These are phyloP conservation scores for Oxystoma pomonae DNA, from an alignment of 2,888 invertebrate genomes.

Conservation along the genomic window DNA sequence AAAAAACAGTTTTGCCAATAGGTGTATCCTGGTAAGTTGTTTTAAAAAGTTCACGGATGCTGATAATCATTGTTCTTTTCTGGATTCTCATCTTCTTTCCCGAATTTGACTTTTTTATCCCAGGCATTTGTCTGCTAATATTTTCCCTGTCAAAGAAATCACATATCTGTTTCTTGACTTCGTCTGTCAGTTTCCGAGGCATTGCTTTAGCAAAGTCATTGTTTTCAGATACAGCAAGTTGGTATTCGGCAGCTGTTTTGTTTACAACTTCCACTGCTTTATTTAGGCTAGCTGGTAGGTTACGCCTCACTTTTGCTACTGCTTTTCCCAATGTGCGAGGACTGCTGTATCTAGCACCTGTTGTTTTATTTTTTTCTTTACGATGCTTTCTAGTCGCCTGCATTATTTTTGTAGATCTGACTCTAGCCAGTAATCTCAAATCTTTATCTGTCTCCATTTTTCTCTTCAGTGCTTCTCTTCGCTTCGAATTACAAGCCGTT, in stretches of 20 bases:
- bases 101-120: conserved; percentile 8
- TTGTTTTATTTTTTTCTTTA: conserved; percentile 5
- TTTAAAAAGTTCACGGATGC: conserved; percentile 9
- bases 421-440: conserved; percentile 6
- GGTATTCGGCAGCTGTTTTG: conserved; percentile 1
- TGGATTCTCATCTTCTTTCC: conserved; percentile 5
- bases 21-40: conserved; percentile 1
- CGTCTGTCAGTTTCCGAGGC: conserved; percentile 4
- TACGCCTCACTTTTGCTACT: conserved; percentile 5
- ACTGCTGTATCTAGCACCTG: conserved; percentile 5
- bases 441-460: not conserved
- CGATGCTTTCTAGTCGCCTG: conserved; percentile 7
- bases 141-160: not conserved
- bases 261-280: conserved; percentile 6
- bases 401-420: conserved; percentile 8
- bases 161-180: not conserved
- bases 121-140: conserved; percentile 5
- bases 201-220: not conserved
- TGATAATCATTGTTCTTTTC: conserved; percentile 6
- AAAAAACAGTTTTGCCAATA: not conserved
- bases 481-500: not conserved
- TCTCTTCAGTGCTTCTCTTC: not conserved
- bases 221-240: not conserved
- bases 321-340: conserved; percentile 7
- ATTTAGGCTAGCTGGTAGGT: conserved; percentile 3